Evolutionary conservation across 2,113 vertebrate genomes (phyloP), one percentile per base, ranked within the genome.

Genomic region (Maccullochella peelii): DNA sequence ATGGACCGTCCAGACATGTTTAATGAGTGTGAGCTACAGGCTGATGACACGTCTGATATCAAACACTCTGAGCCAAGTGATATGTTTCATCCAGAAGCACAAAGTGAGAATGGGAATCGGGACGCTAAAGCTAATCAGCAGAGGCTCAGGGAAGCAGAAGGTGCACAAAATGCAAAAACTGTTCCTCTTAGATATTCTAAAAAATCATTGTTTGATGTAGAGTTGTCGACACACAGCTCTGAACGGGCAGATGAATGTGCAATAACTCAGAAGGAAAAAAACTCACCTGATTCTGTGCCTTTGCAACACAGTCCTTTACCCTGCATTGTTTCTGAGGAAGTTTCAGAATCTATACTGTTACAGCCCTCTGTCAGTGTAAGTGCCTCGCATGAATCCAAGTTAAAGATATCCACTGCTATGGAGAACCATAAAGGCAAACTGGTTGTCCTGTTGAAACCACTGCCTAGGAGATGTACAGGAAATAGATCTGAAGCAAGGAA

Each of bases 181-280:
- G n/a, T 23, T 21, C 20, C 5, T 66, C 16, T 8, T 8, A 65
- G 65, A 33, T 83, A 57, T 77, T 89, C 70, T 1, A 90, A 87
- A 73, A 94, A 62, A 52, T 36, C 94, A 5, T 7, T 16, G 0
- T 93, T 94, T 70, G 82, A 90, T 25, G 20, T 25, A n/a, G 72
- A 80, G 49, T 58, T 63, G 8, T 76, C 86, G 21, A 30, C 79
- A 9, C 25, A 30, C 6, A 6, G 14, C 72, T 76, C 52, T 36
- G 63, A 83, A 72, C 71, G 18, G 11, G 33, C 11, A 23, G 75
- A 71, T 44, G 77, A 85, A 65, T 73, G 67, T 79, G 18, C 65
- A 58, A 8, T 73, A 20, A 76, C 67, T 50, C 42, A 18, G 40
- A 83, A 44, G 16, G 89, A 85, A 62, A 76, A n/a, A 1, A 38